A percentile compares a stretch with the other conserved stretches of the same genome.
These are phyloP conservation scores for Catalaphyllia jardinei DNA, from an alignment of 64 coral and sea anemone species.

Conservation along the genomic window DNA sequence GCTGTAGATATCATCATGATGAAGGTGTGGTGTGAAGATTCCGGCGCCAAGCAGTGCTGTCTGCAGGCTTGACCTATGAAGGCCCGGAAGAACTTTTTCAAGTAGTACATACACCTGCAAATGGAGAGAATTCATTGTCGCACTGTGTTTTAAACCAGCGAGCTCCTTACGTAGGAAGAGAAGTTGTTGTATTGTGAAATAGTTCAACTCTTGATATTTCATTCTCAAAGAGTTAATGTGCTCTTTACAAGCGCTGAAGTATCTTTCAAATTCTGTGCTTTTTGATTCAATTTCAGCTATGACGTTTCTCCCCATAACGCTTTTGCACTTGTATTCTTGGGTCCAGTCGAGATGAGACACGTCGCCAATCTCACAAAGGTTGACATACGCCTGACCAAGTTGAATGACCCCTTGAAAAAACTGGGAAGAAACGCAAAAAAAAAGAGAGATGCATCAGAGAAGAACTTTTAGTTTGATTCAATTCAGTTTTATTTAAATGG, in stretches of 20 bases:
- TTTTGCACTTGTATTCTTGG: conserved; percentile 34
- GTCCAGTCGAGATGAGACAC: conserved; percentile 68
- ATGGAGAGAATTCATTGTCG: not conserved
- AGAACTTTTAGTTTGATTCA: too few species aligned
- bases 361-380: conserved; percentile 70
- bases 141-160: conserved; percentile 27
- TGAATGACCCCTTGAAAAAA: conserved; percentile 56
- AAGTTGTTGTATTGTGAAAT: conserved; percentile 71
- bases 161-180: conserved; percentile 65
- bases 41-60: conserved; percentile 16
- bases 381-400: conserved; percentile 52
- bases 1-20: not conserved
- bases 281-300: conserved; percentile 1
- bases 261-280: conserved; percentile 30
- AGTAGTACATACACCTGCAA: conserved; percentile 59
- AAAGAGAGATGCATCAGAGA: not conserved
- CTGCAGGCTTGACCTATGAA: conserved; percentile 19
- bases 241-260: conserved; percentile 33
- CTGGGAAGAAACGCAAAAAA: not conserved
- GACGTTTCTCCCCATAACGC: not conserved
- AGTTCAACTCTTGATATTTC: conserved; percentile 56
- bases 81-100: conserved; percentile 48
- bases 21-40: not conserved
- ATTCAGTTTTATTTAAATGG: too few species aligned
- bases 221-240: conserved; percentile 50